These are phyloP conservation scores for Chloroceryle inda DNA, from an alignment of 2,797 vertebrate genomes.

Conservation along the genomic window DNA sequence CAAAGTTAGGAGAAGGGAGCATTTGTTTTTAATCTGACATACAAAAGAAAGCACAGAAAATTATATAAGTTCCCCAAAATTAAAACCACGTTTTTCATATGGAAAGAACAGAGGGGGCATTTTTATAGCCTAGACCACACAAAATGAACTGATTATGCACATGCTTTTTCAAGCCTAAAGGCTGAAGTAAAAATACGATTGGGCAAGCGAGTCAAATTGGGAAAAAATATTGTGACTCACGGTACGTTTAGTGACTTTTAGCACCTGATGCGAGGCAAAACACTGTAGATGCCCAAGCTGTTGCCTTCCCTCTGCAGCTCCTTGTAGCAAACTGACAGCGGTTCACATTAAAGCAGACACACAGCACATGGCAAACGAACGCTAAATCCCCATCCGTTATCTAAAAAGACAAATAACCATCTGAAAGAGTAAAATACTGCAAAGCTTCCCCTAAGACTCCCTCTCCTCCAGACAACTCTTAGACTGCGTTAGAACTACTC, in stretches of 20 bases:
- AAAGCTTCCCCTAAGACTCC: background rate
- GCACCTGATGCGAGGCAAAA: constrained; percentile 70
- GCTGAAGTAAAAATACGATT: constrained; percentile 71
- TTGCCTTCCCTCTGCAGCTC: background rate
- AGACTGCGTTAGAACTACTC: background rate
- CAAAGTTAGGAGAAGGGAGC: constrained; percentile 88
- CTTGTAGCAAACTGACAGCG: background rate
- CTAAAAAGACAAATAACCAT: background rate
- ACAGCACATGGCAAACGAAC: background rate
- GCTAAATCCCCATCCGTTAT: background rate
- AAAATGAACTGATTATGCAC: constrained; percentile 91
- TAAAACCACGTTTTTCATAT: constrained; percentile 93
- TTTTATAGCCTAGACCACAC: constrained; percentile 95
- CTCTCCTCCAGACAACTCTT: background rate
- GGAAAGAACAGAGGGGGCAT: constrained; percentile 90
- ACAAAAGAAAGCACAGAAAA: constrained; percentile 93
- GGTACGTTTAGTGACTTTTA: constrained; percentile 35
- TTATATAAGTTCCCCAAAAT: constrained; percentile 97
- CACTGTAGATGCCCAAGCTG: background rate
- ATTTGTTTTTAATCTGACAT: constrained; percentile 97
- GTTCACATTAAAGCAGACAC: background rate
- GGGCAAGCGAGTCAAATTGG: constrained; percentile 64
- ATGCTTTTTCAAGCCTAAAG: constrained; percentile 76
- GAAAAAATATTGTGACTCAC: constrained; percentile 37
- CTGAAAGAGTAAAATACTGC: background rate